A percentile compares a stretch with the other conserved stretches of the same genome.
These are phyloP conservation scores for Sitobion miscanthi DNA, from an alignment of 1,140 invertebrate genomes.

Conservation along the genomic window DNA sequence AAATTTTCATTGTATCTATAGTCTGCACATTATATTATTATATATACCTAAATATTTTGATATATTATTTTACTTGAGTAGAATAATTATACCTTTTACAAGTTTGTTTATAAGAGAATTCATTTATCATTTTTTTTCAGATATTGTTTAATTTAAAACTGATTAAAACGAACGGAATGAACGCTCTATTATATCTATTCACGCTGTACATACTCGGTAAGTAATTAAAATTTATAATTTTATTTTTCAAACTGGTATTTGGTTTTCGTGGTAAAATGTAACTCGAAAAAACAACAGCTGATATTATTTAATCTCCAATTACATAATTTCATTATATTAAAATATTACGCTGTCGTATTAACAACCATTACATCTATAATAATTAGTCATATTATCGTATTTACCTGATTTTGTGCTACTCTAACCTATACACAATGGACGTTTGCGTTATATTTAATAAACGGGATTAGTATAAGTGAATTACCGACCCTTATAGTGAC, in stretches of 20 bases:
- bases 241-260: neutral
- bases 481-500: neutral
- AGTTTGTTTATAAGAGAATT: neutral
- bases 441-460: neutral
- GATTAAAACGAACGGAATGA: neutral
- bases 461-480: neutral
- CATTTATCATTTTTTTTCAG: neutral
- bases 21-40: neutral
- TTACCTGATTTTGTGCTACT: neutral
- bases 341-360: neutral
- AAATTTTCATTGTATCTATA: neutral
- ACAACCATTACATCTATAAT: neutral
- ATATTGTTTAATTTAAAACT: neutral
- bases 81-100: neutral
- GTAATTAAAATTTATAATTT: neutral
- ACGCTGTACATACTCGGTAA: constrained; percentile 30
- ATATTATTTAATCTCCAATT: neutral
- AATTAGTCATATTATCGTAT: neutral
- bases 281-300: neutral
- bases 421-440: neutral
- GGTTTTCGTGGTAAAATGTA: neutral
- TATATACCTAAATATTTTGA: neutral
- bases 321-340: neutral
- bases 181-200: constrained; percentile 27
- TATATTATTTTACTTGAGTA: neutral